Base-by-base conservation (phyloP, 2,888 invertebrate genomes). In the Ypsolopha scabrella region DNA sequence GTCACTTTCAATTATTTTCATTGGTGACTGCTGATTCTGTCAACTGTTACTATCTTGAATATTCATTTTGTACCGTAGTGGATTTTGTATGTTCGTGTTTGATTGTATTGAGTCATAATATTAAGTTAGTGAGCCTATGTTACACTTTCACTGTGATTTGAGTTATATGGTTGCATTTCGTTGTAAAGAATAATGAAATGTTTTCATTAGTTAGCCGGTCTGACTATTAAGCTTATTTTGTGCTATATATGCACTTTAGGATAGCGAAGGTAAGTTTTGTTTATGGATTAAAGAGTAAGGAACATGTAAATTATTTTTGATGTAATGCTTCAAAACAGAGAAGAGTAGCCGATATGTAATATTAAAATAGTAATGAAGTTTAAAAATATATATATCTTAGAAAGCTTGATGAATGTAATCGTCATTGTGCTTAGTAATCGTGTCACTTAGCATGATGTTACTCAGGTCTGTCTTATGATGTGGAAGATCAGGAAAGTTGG, bases 391-490 rank as follows among this genome's bases (percentile, higher is more conserved):
- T 48, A 75, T 83, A 75, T 72, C 65, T 81, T 83, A 82, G 81
- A 73, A 24, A 69, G 86, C 85, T 85, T 86, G 76, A 81, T 83
- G 75, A 81, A 76, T 83, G 80, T 85, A 80, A 75, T 77, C 72
- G 81, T 85, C 82, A 81, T 80, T 82, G 85, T 86, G 85, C 82
- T 82, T 85, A 83, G 85, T 76, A 72, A 77, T 75, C 71, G 77
- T 73, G 68, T 70, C 71, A 70, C 65, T 79, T 80, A 80, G 82
- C 79, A 73, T 75, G 77, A 74, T 77, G 75, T 78, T 76, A 78
- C 77, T 41, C 77, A 64, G 71, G 69, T 66, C 57, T 72, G 67
- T 70, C 69, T 9, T 6, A n/a, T 34, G n/a, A 11, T 11, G 34
- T 34, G 11, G 11, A 35, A 10, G 46, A 46, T 33, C n/a, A 46